Conservation (phyloP, 2,797 vertebrate species). For the Enteromius anoplus region DNA sequence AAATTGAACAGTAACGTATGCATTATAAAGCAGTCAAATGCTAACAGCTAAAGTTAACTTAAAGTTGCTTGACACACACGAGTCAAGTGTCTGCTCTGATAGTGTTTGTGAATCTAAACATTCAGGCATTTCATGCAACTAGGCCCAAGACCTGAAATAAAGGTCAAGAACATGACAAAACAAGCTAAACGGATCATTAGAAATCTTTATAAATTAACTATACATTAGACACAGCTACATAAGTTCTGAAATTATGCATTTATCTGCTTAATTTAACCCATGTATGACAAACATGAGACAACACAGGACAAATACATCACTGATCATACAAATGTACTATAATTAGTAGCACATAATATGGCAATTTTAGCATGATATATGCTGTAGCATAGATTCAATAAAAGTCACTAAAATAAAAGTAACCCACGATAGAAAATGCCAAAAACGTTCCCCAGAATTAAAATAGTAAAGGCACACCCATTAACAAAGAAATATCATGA, state of each 20-base stretch:
- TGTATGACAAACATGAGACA: conserved; percentile 44
- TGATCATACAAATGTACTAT: conserved; percentile 15
- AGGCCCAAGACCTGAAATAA: conserved; percentile 58
- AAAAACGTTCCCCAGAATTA: conserved; percentile 30
- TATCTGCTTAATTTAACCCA: conserved; percentile 7
- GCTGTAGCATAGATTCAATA: conserved; percentile 48
- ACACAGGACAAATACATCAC: conserved; percentile 48
- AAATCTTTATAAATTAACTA: not conserved
- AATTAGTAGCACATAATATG: not conserved
- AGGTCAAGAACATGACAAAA: conserved; percentile 54
- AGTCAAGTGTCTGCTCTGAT: not conserved
- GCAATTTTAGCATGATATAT: conserved; percentile 31
- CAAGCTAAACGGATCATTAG: conserved; percentile 37
- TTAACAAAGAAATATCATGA: conserved; percentile 38
- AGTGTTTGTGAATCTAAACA: not conserved
- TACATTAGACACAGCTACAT: conserved; percentile 2
- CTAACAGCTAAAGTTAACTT: not conserved
- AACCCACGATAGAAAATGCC: conserved; percentile 38
- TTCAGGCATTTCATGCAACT: conserved; percentile 52
- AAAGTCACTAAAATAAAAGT: conserved; percentile 27
- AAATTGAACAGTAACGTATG: not conserved
- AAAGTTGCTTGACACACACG: not conserved
- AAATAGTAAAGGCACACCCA: conserved; percentile 33
- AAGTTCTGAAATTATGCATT: conserved; percentile 1
- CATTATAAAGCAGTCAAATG: not conserved